phyloP scores from a whole-genome alignment of 1,140 invertebrate genomes.

The Dendroctonus ponderosae region DNA sequence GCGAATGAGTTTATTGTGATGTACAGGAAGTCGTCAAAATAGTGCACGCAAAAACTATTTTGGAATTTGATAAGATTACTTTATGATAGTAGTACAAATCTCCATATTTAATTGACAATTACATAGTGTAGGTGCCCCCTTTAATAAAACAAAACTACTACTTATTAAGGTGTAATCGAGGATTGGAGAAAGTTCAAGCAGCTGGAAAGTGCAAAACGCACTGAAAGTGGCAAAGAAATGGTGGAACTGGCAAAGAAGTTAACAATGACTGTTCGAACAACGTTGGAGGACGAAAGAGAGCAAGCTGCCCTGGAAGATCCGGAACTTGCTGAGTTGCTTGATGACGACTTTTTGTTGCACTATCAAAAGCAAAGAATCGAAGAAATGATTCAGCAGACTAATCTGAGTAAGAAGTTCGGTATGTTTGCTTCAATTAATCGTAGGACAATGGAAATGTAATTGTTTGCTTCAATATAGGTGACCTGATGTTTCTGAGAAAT shows the following conservation, averaged over 20 bases:
- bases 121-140: not conserved
- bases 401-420: constrained; percentile 65
- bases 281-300: constrained; percentile 75
- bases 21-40: too few relatives aligned
- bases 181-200: constrained; percentile 95
- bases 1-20: too few relatives aligned
- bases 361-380: constrained; percentile 89
- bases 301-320: constrained; percentile 73
- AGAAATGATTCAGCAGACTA: constrained; percentile 75
- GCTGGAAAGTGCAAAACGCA: constrained; percentile 77
- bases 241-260: constrained; percentile 82
- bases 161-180: constrained; percentile 59
- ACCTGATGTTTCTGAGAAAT: constrained; percentile 60
- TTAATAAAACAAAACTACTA: not conserved
- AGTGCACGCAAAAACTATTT: too few relatives aligned
- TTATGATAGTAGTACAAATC: not conserved
- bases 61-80: too few relatives aligned
- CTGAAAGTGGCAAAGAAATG: constrained; percentile 74
- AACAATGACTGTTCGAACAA: constrained; percentile 77
- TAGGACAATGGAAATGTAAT: not conserved
- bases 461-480: constrained; percentile 53
- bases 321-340: constrained; percentile 76
- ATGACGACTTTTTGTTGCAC: constrained; percentile 84
- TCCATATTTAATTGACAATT: not conserved
- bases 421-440: constrained; percentile 46